Evolutionary conservation across 2,113 vertebrate species (phyloP), one percentile per base, ranked within the genome.

Genomic region (Erpornis zantholeuca): DNA sequence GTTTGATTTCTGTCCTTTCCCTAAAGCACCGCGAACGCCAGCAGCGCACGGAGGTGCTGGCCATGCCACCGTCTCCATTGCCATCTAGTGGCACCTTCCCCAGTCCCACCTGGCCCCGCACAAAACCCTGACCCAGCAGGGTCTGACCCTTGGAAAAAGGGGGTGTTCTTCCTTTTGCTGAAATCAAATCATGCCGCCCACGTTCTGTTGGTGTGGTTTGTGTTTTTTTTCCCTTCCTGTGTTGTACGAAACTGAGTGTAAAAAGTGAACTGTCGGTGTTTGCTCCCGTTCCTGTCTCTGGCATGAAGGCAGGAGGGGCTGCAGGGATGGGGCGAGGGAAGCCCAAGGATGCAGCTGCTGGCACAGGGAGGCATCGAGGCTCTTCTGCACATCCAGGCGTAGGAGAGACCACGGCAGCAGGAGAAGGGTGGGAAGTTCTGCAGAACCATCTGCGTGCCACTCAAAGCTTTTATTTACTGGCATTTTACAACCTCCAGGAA

Each of bases 1-100:
- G 0, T 9, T 11, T 5, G 28, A 4, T 27, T 16, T 3, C 16
- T 4, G 8, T 8, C 11, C 33, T 12, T 2, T 7, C 7, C 5
- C 0, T 0, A 0, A 1, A 40, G 31, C 61, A 1, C 0, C 23
- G 1, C 21, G 49, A 13, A 0, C 1, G 10, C 65, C 16, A 56
- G 1, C 68, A 4, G 45, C 3, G 2, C 61, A 3, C 3, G 1
- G 31, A 31, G 59, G 4, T 3, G 69, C 40, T 5, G 76, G 35
- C 40, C 9, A 2, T 7, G 35, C 10, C 50, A 35, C 28, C 15
- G 83, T 66, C 94, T 96, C 75, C 93, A 24, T 82, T 82, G 92
- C 95, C 96, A 96, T 72, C 96, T 97, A 96, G 96, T 6, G 96
- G 96, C 80, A 56, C 17, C 5, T 16, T 81, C 57, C 50, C 88